These are phyloP conservation scores for Ascaphus truei DNA, from an alignment of 2,113 vertebrate species.

Conservation along the genomic window DNA sequence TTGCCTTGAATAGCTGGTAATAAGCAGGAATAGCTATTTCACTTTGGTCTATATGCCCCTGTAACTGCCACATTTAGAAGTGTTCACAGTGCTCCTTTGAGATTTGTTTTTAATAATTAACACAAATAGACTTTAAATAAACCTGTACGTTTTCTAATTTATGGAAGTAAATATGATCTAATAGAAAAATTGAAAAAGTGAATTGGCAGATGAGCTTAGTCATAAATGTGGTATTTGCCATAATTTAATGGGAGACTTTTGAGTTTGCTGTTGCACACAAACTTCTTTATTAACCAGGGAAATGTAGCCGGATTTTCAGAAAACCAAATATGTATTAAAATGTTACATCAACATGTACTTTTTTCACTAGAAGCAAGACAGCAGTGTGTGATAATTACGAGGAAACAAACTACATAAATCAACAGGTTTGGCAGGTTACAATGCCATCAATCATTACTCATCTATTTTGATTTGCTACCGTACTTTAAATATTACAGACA, in stretches of 20 bases:
- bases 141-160: too few species aligned
- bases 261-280: neutral
- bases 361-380: neutral
- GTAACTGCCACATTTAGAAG: too few species aligned
- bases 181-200: neutral
- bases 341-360: neutral
- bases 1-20: too few species aligned
- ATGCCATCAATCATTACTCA: neutral
- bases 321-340: neutral
- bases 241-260: neutral
- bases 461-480: neutral
- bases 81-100: neutral
- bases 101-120: neutral
- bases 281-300: neutral
- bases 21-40: too few species aligned
- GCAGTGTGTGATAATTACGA: neutral
- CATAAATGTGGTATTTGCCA: neutral
- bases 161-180: too few species aligned
- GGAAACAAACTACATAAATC: neutral
- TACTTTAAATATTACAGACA: neutral
- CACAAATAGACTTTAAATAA: neutral
- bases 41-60: too few species aligned
- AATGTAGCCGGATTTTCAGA: neutral
- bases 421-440: neutral
- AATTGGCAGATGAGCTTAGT: neutral